Percentiles rank a stretch among this genome's conserved stretches.
Conservation (phyloP, 1,140 invertebrate species). For the Zeugodacus cucurbitae region DNA sequence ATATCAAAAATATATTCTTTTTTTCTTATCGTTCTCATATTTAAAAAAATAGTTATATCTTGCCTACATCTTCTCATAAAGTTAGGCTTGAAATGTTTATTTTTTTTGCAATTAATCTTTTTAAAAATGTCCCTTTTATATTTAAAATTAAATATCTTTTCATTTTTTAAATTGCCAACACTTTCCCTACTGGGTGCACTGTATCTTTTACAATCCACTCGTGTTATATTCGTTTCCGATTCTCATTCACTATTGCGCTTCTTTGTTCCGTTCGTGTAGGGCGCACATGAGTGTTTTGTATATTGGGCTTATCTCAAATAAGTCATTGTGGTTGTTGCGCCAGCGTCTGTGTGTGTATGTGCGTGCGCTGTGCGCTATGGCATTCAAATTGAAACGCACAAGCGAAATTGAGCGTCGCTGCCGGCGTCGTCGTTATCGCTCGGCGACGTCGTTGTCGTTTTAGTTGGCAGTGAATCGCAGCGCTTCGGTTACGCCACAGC, state of each 20-base stretch:
- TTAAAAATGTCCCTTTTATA: no score
- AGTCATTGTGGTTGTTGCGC: neutral
- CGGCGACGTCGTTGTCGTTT: neutral
- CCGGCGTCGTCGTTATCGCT: neutral
- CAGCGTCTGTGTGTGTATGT: neutral
- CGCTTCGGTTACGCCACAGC: neutral
- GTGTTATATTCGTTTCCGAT: neutral
- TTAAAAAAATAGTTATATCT: no score
- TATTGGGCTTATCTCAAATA: neutral
- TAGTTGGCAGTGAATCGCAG: neutral
- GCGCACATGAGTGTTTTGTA: neutral
- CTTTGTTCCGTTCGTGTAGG: constrained; percentile 5
- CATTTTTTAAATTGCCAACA: no score
- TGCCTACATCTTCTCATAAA: no score
- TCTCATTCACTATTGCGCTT: neutral
- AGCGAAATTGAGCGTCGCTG: neutral
- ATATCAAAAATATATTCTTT: no score
- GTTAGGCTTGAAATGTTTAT: no score
- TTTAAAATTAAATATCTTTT: no score
- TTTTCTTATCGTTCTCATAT: no score
- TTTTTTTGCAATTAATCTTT: no score
- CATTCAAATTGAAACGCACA: neutral
- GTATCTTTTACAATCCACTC: neutral
- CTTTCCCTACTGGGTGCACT: neutral
- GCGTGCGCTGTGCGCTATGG: neutral